Percentiles rank a stretch among this genome's conserved stretches.
These are phyloP conservation scores for Phenacoccus solenopsis DNA, from an alignment of 1,140 invertebrate genomes.

Conservation along the genomic window DNA sequence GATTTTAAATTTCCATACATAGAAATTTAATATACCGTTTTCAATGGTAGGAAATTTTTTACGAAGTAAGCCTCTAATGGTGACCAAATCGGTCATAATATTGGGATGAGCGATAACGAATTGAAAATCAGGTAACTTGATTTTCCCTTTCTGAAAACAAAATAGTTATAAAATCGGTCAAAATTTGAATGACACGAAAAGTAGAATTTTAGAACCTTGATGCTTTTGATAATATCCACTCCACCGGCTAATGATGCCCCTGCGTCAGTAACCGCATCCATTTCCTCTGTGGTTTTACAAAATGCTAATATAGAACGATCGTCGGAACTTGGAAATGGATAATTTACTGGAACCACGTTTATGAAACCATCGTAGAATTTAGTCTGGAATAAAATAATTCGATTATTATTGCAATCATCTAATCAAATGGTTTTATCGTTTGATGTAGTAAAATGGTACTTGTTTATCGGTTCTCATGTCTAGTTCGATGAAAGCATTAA, in stretches of 20 bases:
- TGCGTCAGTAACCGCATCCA: constrained; percentile 43
- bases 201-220: constrained; percentile 41
- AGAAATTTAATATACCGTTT: constrained; percentile 34
- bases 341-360: constrained; percentile 44
- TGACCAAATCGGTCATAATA: constrained; percentile 58
- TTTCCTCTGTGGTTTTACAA: constrained; percentile 44
- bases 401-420: neutral
- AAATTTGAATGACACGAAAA: neutral
- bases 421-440: neutral
- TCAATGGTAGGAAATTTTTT: constrained; percentile 55
- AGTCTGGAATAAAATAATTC: constrained; percentile 37
- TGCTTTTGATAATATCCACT: constrained; percentile 53
- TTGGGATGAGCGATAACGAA: constrained; percentile 59
- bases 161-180: constrained; percentile 19
- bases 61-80: constrained; percentile 58
- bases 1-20: neutral
- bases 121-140: constrained; percentile 55
- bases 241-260: constrained; percentile 58
- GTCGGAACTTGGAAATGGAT: constrained; percentile 49
- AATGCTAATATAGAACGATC: constrained; percentile 53
- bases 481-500: constrained; percentile 53
- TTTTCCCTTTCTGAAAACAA: constrained; percentile 44
- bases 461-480: constrained; percentile 50
- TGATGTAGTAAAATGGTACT: neutral
- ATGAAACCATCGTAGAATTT: constrained; percentile 48